Evolutionary conservation across 2,797 vertebrate species (phyloP), one percentile per base, ranked within the genome.

Genomic region (Coilia nasus): DNA sequence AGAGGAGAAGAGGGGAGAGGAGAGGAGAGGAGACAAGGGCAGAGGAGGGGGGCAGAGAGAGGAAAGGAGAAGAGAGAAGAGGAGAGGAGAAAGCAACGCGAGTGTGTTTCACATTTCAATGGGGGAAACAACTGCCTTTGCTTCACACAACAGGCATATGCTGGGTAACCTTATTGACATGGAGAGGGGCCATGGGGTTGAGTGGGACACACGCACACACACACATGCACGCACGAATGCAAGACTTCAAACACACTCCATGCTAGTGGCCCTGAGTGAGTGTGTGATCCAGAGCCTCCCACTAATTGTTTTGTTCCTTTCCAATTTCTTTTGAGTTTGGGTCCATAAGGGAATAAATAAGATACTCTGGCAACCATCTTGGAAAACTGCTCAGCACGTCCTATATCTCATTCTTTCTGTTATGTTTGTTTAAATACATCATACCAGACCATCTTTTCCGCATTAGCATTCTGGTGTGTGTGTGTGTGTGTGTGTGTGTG

Each of bases 91-190:
- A n/a, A 71, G 64, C 64, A 71, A 85, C 93, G 94, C 87, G 90
- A 93, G 94, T 94, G 90, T 94, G 94, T 94, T 96, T 95, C 92
- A 91, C 89, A 93, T 95, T 94, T 95, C 94, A 95, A 96, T 94
- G 88, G 92, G 14, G 25, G 87, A 92, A 92, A 88, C 86, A 41
- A 91, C 87, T 82, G 90, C 87, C 87, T 88, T 88, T 28, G 91
- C 91, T 85, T 88, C 85, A 91, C 90, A 92, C 92, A 92, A 93
- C 57, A 91, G 91, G 90, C 90, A 88, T 90, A 83, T 87, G 90
- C 88, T 92, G 87, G 88, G 92, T 86, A 91, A 91, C 93, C 94
- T 93, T 93, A 92, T 93, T 93, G 90, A 92, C 89, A 89, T 91
- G 89, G 92, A 89, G 89, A 89, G 90, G 88, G 92, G 90, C 88